Evolutionary conservation across 2,113 vertebrate species (phyloP).

Genomic region (Pituophis catenifer): DNA sequence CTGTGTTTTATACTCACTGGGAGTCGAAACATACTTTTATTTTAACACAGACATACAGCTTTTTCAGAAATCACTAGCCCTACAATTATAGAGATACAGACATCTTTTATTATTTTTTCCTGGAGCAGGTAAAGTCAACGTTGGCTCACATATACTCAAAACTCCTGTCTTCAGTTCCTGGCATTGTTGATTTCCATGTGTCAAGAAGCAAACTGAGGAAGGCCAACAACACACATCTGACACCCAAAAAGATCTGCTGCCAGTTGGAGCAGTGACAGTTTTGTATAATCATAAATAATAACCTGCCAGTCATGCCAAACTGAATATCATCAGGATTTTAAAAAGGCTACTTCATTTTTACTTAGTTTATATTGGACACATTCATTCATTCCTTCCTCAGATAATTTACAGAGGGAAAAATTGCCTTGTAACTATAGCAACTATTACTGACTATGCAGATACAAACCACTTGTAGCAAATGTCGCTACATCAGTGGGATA

Average conservation of each 20-base stretch:
- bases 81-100: neutral
- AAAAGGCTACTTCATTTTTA: conserved; percentile 33
- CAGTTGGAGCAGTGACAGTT: neutral
- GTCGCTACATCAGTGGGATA: conserved; percentile 51
- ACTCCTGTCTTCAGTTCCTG: neutral
- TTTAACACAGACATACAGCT: neutral
- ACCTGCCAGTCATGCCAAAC: neutral
- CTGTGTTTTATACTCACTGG: neutral
- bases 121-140: neutral
- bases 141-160: neutral
- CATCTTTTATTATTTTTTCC: neutral
- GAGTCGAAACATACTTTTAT: neutral
- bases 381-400: conserved; percentile 41
- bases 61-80: neutral
- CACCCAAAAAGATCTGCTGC: neutral
- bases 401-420: conserved; percentile 33
- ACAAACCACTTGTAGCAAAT: conserved; percentile 56
- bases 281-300: neutral
- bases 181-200: neutral
- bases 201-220: neutral
- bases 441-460: conserved; percentile 48
- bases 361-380: conserved; percentile 31
- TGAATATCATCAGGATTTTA: conserved; percentile 14
- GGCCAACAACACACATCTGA: neutral
- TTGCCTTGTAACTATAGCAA: conserved; percentile 63